These are phyloP conservation scores for Hyposoter didymator DNA, from an alignment of 2,888 invertebrate species.

Conservation along the genomic window DNA sequence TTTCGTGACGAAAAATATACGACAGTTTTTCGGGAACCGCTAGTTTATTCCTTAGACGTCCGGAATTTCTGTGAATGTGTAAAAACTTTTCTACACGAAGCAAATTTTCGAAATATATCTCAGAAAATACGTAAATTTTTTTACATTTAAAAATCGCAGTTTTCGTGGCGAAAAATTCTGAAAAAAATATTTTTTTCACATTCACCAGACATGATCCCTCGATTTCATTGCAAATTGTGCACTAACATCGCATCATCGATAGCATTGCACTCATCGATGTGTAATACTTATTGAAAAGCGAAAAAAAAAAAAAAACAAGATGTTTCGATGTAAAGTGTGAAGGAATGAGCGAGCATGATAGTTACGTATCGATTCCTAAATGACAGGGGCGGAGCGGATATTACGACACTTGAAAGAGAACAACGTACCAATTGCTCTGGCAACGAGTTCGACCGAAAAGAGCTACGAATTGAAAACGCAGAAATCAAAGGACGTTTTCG, in stretches of 20 bases:
- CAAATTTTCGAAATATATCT: no score
- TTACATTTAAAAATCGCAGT: no score
- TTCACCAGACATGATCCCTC: neutral
- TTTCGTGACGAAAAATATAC: no score
- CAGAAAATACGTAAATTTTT: no score
- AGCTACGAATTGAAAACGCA: constrained; percentile 86
- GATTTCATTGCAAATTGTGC: constrained; percentile 41
- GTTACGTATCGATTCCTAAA: neutral
- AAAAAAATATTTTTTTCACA: neutral
- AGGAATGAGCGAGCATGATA: neutral
- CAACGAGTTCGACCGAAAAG: constrained; percentile 87
- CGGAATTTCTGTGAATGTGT: no score
- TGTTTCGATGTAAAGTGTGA: neutral
- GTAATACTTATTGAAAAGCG: constrained; percentile 15
- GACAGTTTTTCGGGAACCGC: no score
- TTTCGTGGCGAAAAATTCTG: no score
- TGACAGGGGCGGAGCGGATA: constrained; percentile 86
- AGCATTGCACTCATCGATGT: constrained; percentile 54
- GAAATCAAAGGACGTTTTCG: constrained; percentile 85
- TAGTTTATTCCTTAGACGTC: no score
- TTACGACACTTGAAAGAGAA: constrained; percentile 87
- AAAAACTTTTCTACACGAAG: no score
- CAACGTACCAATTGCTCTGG: constrained; percentile 88
- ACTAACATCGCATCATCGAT: constrained; percentile 53
- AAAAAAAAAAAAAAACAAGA: neutral